phyloP scores from a whole-genome alignment of 2,113 vertebrate species.

The Bos javanicus region DNA sequence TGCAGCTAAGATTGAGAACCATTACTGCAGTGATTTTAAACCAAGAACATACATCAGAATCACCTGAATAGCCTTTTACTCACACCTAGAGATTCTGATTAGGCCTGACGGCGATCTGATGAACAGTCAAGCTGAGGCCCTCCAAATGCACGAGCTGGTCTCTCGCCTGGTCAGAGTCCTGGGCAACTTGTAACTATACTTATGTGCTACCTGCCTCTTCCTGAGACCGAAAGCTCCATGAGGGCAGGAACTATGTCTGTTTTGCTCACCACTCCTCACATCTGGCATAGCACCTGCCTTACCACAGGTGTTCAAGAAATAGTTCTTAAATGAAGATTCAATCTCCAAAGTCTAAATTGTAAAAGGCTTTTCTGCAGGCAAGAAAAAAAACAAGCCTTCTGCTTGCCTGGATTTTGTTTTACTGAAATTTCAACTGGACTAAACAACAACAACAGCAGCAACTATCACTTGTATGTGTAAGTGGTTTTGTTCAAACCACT shows the following conservation, averaged over 20 bases:
- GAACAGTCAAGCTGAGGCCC: neutral
- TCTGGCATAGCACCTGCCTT: neutral
- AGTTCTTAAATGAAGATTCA: neutral
- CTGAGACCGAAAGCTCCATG: neutral
- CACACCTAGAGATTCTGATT: neutral
- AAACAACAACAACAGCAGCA: neutral
- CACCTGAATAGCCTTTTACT: neutral
- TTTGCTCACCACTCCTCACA: neutral
- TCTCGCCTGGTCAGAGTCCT: neutral
- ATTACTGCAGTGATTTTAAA: neutral
- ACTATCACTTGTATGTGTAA: neutral
- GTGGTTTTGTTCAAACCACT: constrained; percentile 5
- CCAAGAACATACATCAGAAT: neutral
- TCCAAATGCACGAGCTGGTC: neutral
- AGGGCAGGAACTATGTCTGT: neutral
- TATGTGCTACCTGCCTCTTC: neutral
- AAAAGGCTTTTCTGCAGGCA: neutral
- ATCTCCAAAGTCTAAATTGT: neutral
- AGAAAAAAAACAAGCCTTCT: neutral
- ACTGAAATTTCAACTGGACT: neutral
- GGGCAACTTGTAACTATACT: neutral
- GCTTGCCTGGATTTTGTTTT: neutral
- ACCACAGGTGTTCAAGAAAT: neutral
- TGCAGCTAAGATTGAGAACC: neutral
- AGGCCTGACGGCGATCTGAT: neutral